phyloP scores from a whole-genome alignment of 2,797 vertebrate genomes.

The Orientallactaga sibirica region DNA sequence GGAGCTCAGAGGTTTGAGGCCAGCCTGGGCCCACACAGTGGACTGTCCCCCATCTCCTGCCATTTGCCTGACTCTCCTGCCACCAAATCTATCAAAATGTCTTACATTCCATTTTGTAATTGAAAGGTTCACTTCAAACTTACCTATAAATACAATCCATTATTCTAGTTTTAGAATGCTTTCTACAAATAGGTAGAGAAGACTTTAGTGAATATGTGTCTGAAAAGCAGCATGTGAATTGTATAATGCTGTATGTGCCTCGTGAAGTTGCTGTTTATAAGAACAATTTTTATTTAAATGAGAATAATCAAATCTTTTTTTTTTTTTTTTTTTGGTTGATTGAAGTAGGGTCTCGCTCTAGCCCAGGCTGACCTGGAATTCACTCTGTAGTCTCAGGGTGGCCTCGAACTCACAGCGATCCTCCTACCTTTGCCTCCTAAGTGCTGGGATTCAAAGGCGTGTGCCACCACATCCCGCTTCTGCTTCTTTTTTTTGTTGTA shows the following conservation, averaged over 20 bases:
- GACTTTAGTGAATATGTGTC: not conserved
- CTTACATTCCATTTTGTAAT: constrained; percentile 45
- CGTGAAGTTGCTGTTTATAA: not conserved
- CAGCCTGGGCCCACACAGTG: too few relatives aligned
- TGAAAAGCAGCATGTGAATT: not conserved
- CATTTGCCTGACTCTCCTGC: too few relatives aligned
- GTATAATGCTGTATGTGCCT: not conserved
- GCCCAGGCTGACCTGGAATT: too few relatives aligned
- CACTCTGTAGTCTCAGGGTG: too few relatives aligned
- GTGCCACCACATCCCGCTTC: too few relatives aligned
- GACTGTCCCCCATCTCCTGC: not conserved
- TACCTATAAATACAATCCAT: not conserved
- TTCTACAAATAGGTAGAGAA: not conserved
- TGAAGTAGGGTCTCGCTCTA: too few relatives aligned
- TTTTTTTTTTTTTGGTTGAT: too few relatives aligned
- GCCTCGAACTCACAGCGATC: too few relatives aligned
- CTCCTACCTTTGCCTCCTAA: too few relatives aligned
- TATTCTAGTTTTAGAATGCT: constrained; percentile 35
- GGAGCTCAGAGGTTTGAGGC: not conserved
- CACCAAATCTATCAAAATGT: not conserved
- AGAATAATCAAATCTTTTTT: not conserved
- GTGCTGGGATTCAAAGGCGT: too few relatives aligned
- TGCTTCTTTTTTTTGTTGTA: too few relatives aligned
- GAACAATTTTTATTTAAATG: constrained; percentile 31
- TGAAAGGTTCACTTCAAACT: constrained; percentile 40